These are phyloP conservation scores for Cisticola juncidis DNA, from an alignment of 2,113 vertebrate genomes.

Conservation along the genomic window DNA sequence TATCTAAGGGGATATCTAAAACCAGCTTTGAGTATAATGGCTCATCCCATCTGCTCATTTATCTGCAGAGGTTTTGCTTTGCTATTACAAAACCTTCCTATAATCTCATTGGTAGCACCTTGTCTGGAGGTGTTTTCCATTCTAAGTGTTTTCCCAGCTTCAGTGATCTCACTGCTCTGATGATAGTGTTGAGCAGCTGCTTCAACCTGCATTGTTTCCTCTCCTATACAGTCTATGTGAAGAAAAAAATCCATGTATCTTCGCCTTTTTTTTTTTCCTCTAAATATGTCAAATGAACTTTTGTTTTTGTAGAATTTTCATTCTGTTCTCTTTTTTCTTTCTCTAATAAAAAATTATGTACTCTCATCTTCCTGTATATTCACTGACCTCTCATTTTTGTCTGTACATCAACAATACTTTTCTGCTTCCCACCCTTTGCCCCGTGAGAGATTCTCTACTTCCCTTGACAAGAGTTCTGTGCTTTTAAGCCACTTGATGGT, in stretches of 20 bases:
- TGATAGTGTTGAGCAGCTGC: not conserved
- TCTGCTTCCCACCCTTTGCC: not conserved
- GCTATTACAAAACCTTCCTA: not conserved
- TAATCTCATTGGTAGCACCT: not conserved
- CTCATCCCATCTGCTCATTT: not conserved
- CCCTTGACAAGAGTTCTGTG: not conserved
- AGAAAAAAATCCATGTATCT: not conserved
- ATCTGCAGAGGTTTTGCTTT: not conserved
- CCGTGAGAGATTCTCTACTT: not conserved
- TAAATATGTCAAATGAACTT: not conserved
- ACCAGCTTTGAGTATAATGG: not conserved
- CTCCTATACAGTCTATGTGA: not conserved
- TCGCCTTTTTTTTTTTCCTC: not conserved
- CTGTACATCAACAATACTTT: not conserved
- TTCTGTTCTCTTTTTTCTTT: not conserved
- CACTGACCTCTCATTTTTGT: not conserved
- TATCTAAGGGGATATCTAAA: not conserved
- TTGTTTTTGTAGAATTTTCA: not conserved
- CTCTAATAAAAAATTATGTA: not conserved
- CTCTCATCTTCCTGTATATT: not conserved
- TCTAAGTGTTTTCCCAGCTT: not conserved
- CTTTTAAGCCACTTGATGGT: not conserved
- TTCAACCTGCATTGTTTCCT: not conserved
- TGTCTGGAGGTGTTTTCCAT: not conserved
- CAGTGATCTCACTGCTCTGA: not conserved